Percentiles rank a stretch among this genome's conserved stretches.
Conservation (phyloP, 1,140 invertebrate genomes). For the Leptestheria dahalacensis region DNA sequence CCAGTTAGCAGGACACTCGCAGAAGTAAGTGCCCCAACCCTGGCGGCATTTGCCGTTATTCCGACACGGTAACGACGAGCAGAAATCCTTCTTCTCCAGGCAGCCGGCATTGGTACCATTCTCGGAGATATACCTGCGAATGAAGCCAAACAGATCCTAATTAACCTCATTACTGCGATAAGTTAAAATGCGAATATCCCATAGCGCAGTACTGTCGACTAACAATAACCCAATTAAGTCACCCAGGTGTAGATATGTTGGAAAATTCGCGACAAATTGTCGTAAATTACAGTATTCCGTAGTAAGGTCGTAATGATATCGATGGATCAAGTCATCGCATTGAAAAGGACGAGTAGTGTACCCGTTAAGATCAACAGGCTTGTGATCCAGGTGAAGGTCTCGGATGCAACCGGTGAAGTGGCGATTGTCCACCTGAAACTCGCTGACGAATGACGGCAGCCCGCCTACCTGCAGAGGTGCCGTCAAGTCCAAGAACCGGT, state of each 20-base stretch:
- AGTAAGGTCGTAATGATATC: too few relatives aligned
- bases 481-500: slow-evolving; percentile 86
- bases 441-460: slow-evolving; percentile 54
- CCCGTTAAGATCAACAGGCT: slow-evolving; percentile 75
- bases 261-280: too few relatives aligned
- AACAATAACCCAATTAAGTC: too few relatives aligned
- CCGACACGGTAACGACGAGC: slow-evolving; percentile 63
- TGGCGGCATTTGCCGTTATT: slow-evolving; percentile 74
- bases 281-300: too few relatives aligned
- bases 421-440: slow-evolving; percentile 62
- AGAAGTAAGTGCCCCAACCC: slow-evolving; percentile 73
- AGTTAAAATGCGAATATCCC: too few relatives aligned
- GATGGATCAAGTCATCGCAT: too few relatives aligned
- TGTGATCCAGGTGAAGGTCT: slow-evolving; percentile 74
- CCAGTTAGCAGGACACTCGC: slow-evolving; percentile 66
- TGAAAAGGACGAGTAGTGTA: too few relatives aligned
- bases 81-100: slow-evolving; percentile 65
- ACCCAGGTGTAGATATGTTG: too few relatives aligned
- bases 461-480: slow-evolving; percentile 91
- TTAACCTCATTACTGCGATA: not conserved
- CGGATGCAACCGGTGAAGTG: slow-evolving; percentile 84
- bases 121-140: slow-evolving; percentile 64
- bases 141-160: not conserved
- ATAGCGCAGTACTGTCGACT: too few relatives aligned
- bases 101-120: slow-evolving; percentile 79